Evolutionary conservation across 2,797 vertebrate species (phyloP), one percentile per base, ranked within the genome.

Genomic region (Trachops cirrhosus): DNA sequence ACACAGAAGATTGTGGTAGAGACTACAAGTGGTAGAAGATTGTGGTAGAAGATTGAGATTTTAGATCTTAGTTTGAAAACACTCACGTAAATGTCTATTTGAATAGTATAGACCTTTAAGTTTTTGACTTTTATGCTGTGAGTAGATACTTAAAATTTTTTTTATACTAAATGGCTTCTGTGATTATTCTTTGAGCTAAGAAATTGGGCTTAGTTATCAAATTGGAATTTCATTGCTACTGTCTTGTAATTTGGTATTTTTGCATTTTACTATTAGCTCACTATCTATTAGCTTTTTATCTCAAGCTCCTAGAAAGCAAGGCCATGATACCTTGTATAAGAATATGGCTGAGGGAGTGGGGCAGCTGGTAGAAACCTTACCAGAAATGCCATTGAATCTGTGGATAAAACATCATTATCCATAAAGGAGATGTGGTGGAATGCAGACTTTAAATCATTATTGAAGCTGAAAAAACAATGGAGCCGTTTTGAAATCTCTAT

Each of bases 141-240:
- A 90, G n/a, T 75, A 86, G 32, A 34, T 78, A 64, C 46, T 86
- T 83, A 32, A 1, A 2, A n/a, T n/a, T n/a, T n/a, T n/a, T n/a
- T n/a, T 89, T 86, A 59, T 48, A 62, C 37, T 62, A 70, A 73
- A 88, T 73, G 64, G 16, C 73, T 88, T 84, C 52, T 94, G 12
- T 91, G 71, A 71, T 83, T 84, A 68, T 78, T 95, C 71, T 64
- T 85, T 89, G 84, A n/a, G 4, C 62, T 22, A 88, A 57, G 54
- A 88, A 88, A 64, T 73, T 71, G 16, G 54, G 26, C 37, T 73
- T 79, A 26, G 46, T 48, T 94, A 79, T 84, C 46, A 79, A 79
- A 59, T 83, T 92, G 46, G 57, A 88, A 94, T 88, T 91, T 91
- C 52, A 41, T 84, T 52, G 19, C 44, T 87, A 54, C 26, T 78